These are phyloP conservation scores for Delia radicum DNA, from an alignment of 1,140 invertebrate genomes.

Conservation along the genomic window DNA sequence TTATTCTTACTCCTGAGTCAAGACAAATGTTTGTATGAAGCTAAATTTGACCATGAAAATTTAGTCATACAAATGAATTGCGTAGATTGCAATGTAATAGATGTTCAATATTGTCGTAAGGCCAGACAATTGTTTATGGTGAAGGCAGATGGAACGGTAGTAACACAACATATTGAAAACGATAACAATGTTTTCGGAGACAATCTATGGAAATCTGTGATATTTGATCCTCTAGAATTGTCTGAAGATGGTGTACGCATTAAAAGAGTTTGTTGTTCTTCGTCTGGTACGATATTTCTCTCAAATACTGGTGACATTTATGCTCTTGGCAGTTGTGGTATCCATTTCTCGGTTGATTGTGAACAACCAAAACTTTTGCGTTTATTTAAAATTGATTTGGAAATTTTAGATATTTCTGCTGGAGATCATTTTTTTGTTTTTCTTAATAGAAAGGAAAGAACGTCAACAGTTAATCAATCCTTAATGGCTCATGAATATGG, in stretches of 20 bases:
- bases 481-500: neutral
- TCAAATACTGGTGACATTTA: constrained; percentile 39
- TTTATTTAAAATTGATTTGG: constrained; percentile 43
- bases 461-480: constrained; percentile 33
- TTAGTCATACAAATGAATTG: constrained; percentile 34
- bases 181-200: constrained; percentile 21
- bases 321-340: constrained; percentile 46
- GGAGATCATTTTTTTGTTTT: constrained; percentile 50
- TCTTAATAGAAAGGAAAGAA: constrained; percentile 34
- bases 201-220: constrained; percentile 38
- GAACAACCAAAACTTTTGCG: constrained; percentile 44
- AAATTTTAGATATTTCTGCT: constrained; percentile 42
- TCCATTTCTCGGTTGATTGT: constrained; percentile 39
- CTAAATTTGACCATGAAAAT: neutral
- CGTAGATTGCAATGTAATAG: constrained; percentile 36
- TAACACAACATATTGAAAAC: constrained; percentile 30
- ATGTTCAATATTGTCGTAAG: constrained; percentile 42
- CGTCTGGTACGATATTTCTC: constrained; percentile 45
- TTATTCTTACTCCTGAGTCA: neutral
- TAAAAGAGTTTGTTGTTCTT: constrained; percentile 42
- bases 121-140: constrained; percentile 41
- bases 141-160: constrained; percentile 35
- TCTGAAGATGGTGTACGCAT: constrained; percentile 45
- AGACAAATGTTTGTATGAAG: neutral
- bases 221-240: constrained; percentile 47